Percentiles rank a stretch among this genome's conserved stretches.
Conservation (phyloP, 2,888 invertebrate genomes). For the Pteria penguin region DNA sequence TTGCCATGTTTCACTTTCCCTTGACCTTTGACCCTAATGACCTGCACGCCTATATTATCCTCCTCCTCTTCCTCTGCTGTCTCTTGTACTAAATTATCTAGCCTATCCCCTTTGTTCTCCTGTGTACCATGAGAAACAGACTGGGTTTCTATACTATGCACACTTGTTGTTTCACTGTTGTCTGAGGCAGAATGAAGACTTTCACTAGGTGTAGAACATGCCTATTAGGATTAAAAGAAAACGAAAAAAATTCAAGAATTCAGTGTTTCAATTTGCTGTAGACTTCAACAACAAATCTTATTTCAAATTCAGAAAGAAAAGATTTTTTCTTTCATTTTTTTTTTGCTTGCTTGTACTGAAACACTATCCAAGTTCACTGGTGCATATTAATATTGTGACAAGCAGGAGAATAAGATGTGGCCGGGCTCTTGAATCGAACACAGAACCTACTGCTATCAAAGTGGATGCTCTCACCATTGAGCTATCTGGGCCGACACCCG, state of each 20-base stretch:
- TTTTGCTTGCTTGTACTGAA: no score
- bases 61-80: slow-evolving; percentile 27
- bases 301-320: background rate
- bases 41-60: slow-evolving; percentile 50
- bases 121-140: background rate
- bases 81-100: slow-evolving; percentile 23
- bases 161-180: slow-evolving; percentile 57
- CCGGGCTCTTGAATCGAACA: no score
- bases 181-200: background rate
- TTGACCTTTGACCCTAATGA: slow-evolving; percentile 56
- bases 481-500: no score
- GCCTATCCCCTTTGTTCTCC: slow-evolving; percentile 17
- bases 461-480: no score
- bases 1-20: slow-evolving; percentile 42
- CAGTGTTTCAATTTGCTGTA: background rate
- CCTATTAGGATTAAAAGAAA: background rate
- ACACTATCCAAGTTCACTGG: no score
- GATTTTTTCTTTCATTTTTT: no score
- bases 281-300: background rate
- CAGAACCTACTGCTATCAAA: no score
- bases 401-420: no score
- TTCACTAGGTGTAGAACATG: background rate
- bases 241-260: background rate
- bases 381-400: no score
- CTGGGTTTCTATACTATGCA: slow-evolving; percentile 50